Base-by-base conservation (phyloP, 2,888 invertebrate genomes). In the Dastarcus helophoroides region DNA sequence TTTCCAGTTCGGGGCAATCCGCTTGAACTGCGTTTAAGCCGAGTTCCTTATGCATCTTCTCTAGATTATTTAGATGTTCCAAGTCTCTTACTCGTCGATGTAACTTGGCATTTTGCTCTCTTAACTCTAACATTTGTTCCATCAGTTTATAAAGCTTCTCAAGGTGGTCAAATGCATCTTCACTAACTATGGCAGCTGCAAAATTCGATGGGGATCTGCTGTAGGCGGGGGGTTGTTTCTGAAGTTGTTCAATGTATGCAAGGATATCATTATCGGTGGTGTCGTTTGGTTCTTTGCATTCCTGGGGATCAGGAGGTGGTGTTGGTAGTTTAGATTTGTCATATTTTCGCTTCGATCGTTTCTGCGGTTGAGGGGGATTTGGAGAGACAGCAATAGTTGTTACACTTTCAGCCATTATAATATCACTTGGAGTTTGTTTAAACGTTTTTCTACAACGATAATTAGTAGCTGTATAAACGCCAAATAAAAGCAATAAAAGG, bases 141-240 rank as follows among this genome's bases (percentile, higher is more conserved):
- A 88, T 68, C 16, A 89, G 60, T 36, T 74, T 72, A 44, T 85
- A 73, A 4, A 89, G 65, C 44, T 80, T 80, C 42, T 83, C 84
- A 28, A 89, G 57, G 48, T 88, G 84, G 47, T 85, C 83, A 38
- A 89, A 69, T 1, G 77, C 73, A 42, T 77, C 74, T 7, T 75
- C 62, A 0, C 75, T 69, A 10, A 70, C 70, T 41, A 73, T 64
- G 0, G 71, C 68, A 16, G 64, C 68, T 3, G 65, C 57, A 25
- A 76, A 73, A 3, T 68, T 58, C 8, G 71, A 65, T 31, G 62
- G 69, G 0, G 73, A 67, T 4, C 73, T 63, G 35, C 58, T 62
- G 31, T 38, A 43, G 8, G 8, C 40, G 26, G 16, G 33, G 30
- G 23, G 44, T 36, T 8, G 50, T 37, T 47, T 52, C 25, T 63